Percentiles rank a stretch among this genome's conserved stretches.
Conservation (phyloP, 2,888 invertebrate genomes). For the Stratiomys singularior region DNA sequence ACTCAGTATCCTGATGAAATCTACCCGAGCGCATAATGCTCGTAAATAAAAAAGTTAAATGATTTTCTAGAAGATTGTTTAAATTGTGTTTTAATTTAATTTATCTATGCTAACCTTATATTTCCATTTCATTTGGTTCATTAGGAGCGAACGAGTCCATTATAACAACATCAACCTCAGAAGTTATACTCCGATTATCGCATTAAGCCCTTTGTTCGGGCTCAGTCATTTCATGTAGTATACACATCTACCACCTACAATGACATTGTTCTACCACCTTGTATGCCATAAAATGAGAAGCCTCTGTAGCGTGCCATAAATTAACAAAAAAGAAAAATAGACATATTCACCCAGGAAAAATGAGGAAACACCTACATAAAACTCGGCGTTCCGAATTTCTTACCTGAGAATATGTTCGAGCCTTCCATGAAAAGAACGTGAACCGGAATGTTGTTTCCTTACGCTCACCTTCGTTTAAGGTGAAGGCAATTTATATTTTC, state of each 20-base stretch:
- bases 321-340: slow-evolving; percentile 8
- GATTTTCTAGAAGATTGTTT: no score
- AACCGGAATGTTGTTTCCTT: background rate
- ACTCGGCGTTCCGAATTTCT: background rate
- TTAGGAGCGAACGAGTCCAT: no score
- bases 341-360: background rate
- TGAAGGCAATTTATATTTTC: slow-evolving; percentile 43
- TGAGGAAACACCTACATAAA: background rate
- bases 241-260: background rate
- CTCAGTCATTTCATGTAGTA: background rate
- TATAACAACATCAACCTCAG: background rate
- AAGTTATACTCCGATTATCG: background rate
- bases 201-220: background rate
- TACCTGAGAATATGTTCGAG: background rate
- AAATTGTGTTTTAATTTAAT: no score
- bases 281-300: slow-evolving; percentile 4
- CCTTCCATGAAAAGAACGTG: background rate
- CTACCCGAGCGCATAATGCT: no score
- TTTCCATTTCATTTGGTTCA: no score
- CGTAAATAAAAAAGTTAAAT: no score
- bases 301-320: slow-evolving; percentile 30
- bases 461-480: background rate
- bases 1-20: no score
- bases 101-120: no score
- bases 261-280: background rate